phyloP scores from a whole-genome alignment of 2,797 vertebrate species.

The Emydoidea blandingii region DNA sequence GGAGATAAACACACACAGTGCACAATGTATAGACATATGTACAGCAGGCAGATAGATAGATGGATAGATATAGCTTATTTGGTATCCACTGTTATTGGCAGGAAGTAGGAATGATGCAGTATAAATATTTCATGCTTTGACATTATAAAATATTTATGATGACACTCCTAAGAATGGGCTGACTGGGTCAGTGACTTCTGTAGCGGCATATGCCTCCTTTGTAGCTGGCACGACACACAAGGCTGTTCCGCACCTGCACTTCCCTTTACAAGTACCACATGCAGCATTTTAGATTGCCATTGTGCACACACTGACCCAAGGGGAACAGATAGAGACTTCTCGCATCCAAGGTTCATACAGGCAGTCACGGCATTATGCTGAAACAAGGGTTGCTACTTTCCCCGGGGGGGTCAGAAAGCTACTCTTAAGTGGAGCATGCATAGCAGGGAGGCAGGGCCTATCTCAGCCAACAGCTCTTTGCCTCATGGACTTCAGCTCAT shows the following conservation, averaged over 20 bases:
- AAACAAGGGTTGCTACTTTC: background rate
- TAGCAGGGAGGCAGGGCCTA: background rate
- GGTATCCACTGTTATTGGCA: background rate
- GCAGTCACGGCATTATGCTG: background rate
- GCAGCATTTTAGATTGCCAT: rapidly evolving
- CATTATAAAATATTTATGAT: background rate
- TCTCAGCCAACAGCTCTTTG: background rate
- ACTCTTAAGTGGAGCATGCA: background rate
- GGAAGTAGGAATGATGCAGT: background rate
- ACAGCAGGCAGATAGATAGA: too few relatives aligned
- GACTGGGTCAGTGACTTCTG: background rate
- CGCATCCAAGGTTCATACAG: background rate
- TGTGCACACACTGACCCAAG: background rate
- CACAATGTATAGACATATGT: background rate
- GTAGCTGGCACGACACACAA: too few relatives aligned
- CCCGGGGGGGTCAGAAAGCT: background rate
- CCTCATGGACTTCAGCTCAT: background rate
- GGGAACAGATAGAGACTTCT: background rate
- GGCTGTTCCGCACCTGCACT: rapidly evolving
- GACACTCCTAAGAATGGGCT: background rate
- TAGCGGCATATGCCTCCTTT: background rate
- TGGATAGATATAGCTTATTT: background rate
- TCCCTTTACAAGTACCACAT: rapidly evolving
- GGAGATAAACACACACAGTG: background rate
- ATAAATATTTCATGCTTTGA: background rate